Evolutionary conservation across 2,113 vertebrate genomes (phyloP).

Genomic region (Oncorhynchus nerka): DNA sequence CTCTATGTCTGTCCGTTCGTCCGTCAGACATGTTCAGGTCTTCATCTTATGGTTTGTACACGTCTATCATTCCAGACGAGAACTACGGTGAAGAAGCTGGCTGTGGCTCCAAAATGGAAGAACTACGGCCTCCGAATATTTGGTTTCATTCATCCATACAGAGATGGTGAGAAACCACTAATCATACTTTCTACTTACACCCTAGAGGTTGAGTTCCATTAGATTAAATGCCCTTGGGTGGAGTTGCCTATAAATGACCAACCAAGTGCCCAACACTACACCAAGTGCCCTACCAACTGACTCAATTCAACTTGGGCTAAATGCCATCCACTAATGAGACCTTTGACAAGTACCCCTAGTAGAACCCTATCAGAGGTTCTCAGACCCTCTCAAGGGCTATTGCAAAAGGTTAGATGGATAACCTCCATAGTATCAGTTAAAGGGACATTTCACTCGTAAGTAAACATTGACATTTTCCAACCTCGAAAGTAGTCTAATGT

Average conservation of each 20-base stretch:
- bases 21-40: background rate
- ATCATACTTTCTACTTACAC: constrained; percentile 27
- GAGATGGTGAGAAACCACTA: constrained; percentile 82
- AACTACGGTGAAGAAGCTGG: constrained; percentile 91
- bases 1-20: background rate
- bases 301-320: no score
- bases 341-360: no score
- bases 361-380: no score
- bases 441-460: no score
- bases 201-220: constrained; percentile 9
- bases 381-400: no score
- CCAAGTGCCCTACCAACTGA: no score
- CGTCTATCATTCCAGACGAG: constrained; percentile 74
- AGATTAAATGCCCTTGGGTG: constrained; percentile 33
- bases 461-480: no score
- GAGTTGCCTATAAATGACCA: background rate
- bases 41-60: background rate
- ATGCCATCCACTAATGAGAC: no score
- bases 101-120: constrained; percentile 97
- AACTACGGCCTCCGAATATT: constrained; percentile 96
- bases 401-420: no score
- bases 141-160: constrained; percentile 93
- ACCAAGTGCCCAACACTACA: no score
- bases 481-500: no score
- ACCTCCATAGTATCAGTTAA: no score